A percentile compares a stretch with the other conserved stretches of the same genome.
These are phyloP conservation scores for Erythrolamprus reginae DNA, from an alignment of 2,113 vertebrate genomes.

Conservation along the genomic window DNA sequence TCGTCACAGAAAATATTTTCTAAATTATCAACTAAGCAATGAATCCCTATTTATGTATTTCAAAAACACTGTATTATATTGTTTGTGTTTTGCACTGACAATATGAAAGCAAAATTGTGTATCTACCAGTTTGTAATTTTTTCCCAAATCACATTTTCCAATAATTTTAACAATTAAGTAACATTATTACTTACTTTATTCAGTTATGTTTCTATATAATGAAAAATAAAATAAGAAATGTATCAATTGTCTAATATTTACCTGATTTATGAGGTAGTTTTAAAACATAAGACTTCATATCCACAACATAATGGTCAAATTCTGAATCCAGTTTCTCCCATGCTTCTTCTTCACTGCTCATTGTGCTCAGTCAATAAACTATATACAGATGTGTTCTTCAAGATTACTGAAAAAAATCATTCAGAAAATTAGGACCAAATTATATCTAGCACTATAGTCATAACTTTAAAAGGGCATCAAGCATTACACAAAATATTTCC, in stretches of 20 bases:
- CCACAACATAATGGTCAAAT: conserved; percentile 82
- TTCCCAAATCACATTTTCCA: neutral
- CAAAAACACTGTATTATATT: neutral
- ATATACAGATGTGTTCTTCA: conserved; percentile 33
- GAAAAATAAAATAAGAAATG: neutral
- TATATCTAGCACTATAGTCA: neutral
- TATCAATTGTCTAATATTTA: conserved; percentile 46
- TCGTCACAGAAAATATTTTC: neutral
- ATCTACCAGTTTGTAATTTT: neutral
- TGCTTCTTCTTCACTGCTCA: conserved; percentile 74
- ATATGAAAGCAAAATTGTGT: neutral
- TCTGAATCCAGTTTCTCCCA: conserved; percentile 82
- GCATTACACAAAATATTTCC: neutral
- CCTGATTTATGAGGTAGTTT: conserved; percentile 79
- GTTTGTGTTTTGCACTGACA: neutral
- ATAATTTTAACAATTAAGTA: neutral
- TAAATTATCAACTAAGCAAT: neutral
- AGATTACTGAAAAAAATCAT: accelerated
- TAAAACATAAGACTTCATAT: conserved; percentile 89
- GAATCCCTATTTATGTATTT: neutral
- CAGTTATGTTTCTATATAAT: neutral
- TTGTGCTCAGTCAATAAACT: conserved; percentile 40
- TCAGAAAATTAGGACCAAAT: neutral
- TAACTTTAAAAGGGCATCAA: neutral
- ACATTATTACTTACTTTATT: neutral